Evolutionary conservation across 1,140 invertebrate genomes (phyloP).

Genomic region (Drosophila subobscura): DNA sequence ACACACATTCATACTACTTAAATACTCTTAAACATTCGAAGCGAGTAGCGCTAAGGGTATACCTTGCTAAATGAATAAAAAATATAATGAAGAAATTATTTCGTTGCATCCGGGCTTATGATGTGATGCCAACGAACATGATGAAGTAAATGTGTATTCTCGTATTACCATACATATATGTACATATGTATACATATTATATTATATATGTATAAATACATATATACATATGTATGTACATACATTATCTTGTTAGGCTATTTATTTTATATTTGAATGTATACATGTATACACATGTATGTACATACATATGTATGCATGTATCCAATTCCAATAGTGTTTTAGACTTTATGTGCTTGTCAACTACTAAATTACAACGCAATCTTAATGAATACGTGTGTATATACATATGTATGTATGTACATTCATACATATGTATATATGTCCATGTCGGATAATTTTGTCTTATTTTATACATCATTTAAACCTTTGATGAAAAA

Average conservation of each 20-base stretch:
- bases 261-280: background rate
- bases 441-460: too few species aligned
- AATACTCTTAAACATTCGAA: too few species aligned
- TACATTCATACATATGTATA: background rate
- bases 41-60: constrained; percentile 6
- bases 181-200: background rate
- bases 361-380: background rate
- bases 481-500: too few species aligned
- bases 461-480: too few species aligned
- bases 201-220: background rate
- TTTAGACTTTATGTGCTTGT: background rate
- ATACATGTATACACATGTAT: background rate
- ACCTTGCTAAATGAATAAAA: constrained; percentile 48
- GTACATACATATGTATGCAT: background rate
- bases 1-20: background rate
- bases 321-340: too few species aligned
- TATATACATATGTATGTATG: constrained; percentile 1
- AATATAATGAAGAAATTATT: constrained; percentile 49
- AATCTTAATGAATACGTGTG: background rate
- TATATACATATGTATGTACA: background rate
- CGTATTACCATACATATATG: background rate
- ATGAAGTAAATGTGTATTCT: constrained; percentile 16
- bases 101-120: constrained; percentile 32
- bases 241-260: too few species aligned
- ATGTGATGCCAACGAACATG: constrained; percentile 20